Evolutionary conservation across 2,113 vertebrate genomes (phyloP), one percentile per base, ranked within the genome.

Genomic region (Artemisiospiza belli): DNA sequence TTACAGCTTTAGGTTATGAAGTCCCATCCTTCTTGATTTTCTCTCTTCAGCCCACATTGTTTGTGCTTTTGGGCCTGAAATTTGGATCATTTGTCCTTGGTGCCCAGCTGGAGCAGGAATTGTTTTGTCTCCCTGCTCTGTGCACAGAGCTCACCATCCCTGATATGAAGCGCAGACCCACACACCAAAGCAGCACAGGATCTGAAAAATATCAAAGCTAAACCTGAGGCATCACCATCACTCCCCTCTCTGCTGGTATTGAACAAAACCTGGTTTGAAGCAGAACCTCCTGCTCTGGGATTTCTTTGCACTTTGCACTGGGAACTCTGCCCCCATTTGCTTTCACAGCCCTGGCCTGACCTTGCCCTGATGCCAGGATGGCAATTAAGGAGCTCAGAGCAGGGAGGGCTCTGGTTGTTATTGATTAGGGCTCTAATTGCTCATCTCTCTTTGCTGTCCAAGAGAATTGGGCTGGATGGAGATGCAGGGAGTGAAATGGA

Each of bases 371-470:
- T n/a, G 23, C 87, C 18, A 11, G 87, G 92, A 74, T 92, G 82
- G 89, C 96, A 97, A 90, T 96, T 94, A 96, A 90, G 73, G 67
- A 62, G 77, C 94, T 68, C 5, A 13, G 49, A 80, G 80, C 91
- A 81, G 77, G 54, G 51, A 85, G 73, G 61, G 82, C 87, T 87
- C 52, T 72, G 93, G 76, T 58, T 89, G 54, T 70, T 94, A 96
- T 97, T 92, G 96, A 97, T 96, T 68, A 89, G 82, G 86, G 85
- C 91, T 81, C 88, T 96, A 97, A 96, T 96, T 96, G 90, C 92
- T 94, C 75, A 12, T 96, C 59, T 81, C 79, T 61, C 76, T 69
- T 43, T 1, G 52, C 87, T 89, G 76, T 8, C 82, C 41, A 8
- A 41, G 89, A 3, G 9, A 63, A 80, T 57, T 43, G 93, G 89